Conservation (phyloP, 2,797 vertebrate genomes). For the Diceros bicornis region DNA sequence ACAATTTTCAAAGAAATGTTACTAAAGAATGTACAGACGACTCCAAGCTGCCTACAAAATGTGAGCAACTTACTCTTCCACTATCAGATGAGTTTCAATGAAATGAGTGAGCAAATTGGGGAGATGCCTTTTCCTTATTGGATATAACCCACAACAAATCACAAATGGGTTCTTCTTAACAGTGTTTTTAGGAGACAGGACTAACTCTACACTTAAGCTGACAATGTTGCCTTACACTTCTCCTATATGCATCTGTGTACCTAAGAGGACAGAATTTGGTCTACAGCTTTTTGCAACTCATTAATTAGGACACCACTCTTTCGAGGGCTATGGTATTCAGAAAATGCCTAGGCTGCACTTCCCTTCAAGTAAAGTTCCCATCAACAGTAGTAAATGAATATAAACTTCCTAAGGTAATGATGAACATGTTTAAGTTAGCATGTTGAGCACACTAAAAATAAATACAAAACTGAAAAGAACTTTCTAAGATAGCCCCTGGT, state of each 20-base stretch:
- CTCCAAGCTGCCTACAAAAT: neutral
- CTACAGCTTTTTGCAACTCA: neutral
- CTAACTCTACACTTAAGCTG: neutral
- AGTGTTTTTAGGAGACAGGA: neutral
- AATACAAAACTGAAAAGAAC: neutral
- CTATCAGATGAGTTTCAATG: neutral
- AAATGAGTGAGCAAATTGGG: neutral
- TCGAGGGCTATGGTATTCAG: neutral
- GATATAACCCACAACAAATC: neutral
- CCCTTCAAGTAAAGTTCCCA: neutral
- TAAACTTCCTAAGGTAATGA: neutral
- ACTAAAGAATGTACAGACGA: neutral
- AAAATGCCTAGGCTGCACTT: neutral
- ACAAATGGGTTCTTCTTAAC: neutral
- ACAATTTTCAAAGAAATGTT: neutral
- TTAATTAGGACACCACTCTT: neutral
- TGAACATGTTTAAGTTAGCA: neutral
- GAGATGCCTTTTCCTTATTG: neutral
- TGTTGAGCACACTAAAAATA: neutral
- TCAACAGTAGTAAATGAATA: neutral
- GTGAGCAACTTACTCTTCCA: neutral
- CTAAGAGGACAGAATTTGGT: neutral
- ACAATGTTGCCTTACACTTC: neutral
- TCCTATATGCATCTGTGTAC: neutral
- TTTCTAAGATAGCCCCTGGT: neutral